Percentiles rank a stretch among this genome's conserved stretches.
These are phyloP conservation scores for Pangasianodon hypophthalmus DNA, from an alignment of 2,113 vertebrate species.

Conservation along the genomic window DNA sequence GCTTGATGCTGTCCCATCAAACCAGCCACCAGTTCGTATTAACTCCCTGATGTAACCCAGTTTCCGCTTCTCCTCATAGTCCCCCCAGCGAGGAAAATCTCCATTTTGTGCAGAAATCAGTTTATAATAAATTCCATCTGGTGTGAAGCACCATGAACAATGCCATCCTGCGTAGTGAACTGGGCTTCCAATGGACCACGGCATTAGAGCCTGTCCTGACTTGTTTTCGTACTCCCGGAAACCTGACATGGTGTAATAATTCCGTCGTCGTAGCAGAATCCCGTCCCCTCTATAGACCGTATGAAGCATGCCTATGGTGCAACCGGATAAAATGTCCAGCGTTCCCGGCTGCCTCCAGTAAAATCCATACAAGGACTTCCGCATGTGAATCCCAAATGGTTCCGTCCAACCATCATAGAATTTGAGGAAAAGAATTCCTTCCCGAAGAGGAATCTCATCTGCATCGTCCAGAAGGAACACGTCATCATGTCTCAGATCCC, in stretches of 20 bases:
- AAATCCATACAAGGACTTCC: constrained; percentile 87
- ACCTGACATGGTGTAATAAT: constrained; percentile 83
- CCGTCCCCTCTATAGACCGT: constrained; percentile 80
- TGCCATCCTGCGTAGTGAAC: constrained; percentile 90
- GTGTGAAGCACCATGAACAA: constrained; percentile 89
- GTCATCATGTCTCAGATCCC: constrained; percentile 76
- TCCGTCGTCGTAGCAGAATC: constrained; percentile 81
- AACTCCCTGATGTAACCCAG: constrained; percentile 82
- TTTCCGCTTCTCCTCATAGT: constrained; percentile 84
- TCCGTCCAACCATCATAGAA: constrained; percentile 86
- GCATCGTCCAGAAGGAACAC: constrained; percentile 86
- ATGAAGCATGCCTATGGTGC: constrained; percentile 83
- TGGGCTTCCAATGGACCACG: constrained; percentile 84
- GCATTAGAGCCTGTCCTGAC: constrained; percentile 81
- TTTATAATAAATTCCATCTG: constrained; percentile 86
- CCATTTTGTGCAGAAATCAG: constrained; percentile 86
- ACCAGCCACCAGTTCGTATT: constrained; percentile 87
- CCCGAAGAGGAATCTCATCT: constrained; percentile 82
- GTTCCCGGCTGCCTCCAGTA: constrained; percentile 89
- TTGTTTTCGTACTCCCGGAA: constrained; percentile 84
- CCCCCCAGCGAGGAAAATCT: constrained; percentile 89
- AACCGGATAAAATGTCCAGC: constrained; percentile 83
- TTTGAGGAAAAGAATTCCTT: constrained; percentile 85
- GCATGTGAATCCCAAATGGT: constrained; percentile 86
- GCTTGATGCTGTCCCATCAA: constrained; percentile 80